Evolutionary conservation across 2,888 invertebrate species (phyloP), one percentile per base, ranked within the genome.

Genomic region (Temnothorax rugatulus): DNA sequence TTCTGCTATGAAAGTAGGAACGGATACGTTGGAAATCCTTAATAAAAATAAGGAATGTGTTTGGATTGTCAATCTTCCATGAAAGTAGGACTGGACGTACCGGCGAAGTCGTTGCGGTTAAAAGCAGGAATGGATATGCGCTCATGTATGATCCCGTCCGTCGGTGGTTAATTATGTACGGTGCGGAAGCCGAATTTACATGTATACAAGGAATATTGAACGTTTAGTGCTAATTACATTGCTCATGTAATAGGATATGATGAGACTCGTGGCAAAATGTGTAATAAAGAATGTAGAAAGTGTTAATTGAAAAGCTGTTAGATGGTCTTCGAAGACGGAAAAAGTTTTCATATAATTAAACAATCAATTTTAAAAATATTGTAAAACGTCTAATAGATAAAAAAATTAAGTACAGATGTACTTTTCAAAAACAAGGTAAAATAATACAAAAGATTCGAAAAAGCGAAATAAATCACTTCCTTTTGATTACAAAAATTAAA

Each of bases 141-240:
- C 13, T 64, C 64, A 52, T 57, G 18, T 34, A 57, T 13, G 18
- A 68, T 18, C 34, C n/a, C n/a, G 34, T 54, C 29, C n/a, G 21
- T 54, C 9, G 11, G 0, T 44, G 57, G 18, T 79, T 66, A 44
- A 59, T 59, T 15, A 47, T 18, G 9, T 11, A 34, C 13, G 2
- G 34, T 69, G 13, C 15, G 34, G n/a, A 44, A 59, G 18, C 21
- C 21, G 15, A 13, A 13, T 18, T 68, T 44, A n/a, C n/a, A 8
- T 34, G 2, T 2, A 11, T n/a, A 4, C 21, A 13, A 66, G 8
- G 15, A 34, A 54, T 50, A 50, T 44, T 13, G 54, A 68, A 57
- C 13, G 13, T 54, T 79, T 79, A 68, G 44, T 59, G 21, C 2
- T 69, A 34, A 38, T 79, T 79, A 44, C 54, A 54, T 64, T 38